These are phyloP conservation scores for Anolis carolinensis DNA, from an alignment of 2,113 vertebrate species.

Conservation along the genomic window DNA sequence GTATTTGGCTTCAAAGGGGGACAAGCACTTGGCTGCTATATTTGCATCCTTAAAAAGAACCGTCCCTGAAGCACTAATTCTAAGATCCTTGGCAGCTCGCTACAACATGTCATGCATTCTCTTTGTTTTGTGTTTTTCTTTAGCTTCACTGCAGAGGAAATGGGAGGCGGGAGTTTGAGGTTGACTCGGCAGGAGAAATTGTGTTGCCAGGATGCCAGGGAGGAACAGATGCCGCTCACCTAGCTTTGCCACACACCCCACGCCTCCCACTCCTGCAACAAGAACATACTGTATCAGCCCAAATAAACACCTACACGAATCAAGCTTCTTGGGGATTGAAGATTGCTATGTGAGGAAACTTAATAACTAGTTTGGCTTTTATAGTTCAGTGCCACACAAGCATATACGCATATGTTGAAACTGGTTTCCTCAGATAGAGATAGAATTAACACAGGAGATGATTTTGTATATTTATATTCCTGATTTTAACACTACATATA, in stretches of 20 bases:
- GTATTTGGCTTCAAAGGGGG: conserved; percentile 4
- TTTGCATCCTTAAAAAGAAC: conserved; percentile 26
- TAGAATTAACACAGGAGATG: neutral
- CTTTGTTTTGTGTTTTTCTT: neutral
- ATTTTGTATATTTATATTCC: neutral
- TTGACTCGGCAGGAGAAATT: conserved; percentile 29
- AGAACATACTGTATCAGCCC: conserved; percentile 11
- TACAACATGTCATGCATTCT: neutral
- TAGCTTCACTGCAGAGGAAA: neutral
- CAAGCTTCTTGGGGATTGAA: conserved; percentile 9
- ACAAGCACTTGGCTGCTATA: neutral
- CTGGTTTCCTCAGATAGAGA: neutral
- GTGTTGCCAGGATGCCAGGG: conserved; percentile 5
- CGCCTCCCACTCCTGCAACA: neutral
- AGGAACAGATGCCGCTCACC: conserved; percentile 44
- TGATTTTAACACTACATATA: neutral
- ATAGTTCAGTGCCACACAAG: conserved; percentile 1
- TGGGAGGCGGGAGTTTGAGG: neutral
- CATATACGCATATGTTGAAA: neutral
- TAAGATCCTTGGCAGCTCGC: neutral
- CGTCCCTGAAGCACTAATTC: neutral
- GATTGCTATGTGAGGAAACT: neutral
- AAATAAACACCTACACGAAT: conserved; percentile 10
- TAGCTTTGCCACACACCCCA: conserved; percentile 12
- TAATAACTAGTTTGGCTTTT: conserved; percentile 21